A percentile compares a stretch with the other conserved stretches of the same genome.
phyloP scores from a whole-genome alignment of 2,797 vertebrate genomes.

The Coccyzus lansbergi region DNA sequence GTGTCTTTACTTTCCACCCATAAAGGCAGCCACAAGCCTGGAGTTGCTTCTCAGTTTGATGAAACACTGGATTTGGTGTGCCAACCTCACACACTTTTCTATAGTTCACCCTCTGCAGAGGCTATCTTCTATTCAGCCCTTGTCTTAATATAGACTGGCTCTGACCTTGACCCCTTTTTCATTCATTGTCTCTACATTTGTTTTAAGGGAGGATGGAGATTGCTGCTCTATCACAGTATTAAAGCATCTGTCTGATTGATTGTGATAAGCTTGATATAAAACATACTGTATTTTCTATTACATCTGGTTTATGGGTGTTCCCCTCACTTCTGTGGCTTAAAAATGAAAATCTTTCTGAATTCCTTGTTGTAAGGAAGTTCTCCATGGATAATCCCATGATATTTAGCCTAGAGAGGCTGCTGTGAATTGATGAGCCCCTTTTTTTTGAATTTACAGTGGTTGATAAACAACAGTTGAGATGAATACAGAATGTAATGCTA shows the following conservation, averaged over 20 bases:
- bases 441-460: neutral
- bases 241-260: neutral
- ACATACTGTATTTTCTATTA: fast-evolving
- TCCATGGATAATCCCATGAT: neutral
- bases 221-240: neutral
- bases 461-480: neutral
- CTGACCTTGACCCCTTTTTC: neutral
- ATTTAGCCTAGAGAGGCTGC: neutral
- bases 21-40: neutral
- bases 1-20: neutral
- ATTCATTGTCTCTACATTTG: neutral
- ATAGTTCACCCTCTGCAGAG: neutral
- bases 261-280: neutral
- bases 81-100: fast-evolving
- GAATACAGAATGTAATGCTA: neutral
- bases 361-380: neutral
- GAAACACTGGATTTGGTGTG: neutral
- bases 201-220: neutral
- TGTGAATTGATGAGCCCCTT: neutral
- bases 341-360: neutral
- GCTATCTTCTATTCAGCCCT: neutral
- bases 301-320: neutral
- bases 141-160: neutral
- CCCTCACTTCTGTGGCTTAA: neutral
- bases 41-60: neutral